phyloP scores from a whole-genome alignment of 2,888 invertebrate genomes.

The Polylopha cassiicola region DNA sequence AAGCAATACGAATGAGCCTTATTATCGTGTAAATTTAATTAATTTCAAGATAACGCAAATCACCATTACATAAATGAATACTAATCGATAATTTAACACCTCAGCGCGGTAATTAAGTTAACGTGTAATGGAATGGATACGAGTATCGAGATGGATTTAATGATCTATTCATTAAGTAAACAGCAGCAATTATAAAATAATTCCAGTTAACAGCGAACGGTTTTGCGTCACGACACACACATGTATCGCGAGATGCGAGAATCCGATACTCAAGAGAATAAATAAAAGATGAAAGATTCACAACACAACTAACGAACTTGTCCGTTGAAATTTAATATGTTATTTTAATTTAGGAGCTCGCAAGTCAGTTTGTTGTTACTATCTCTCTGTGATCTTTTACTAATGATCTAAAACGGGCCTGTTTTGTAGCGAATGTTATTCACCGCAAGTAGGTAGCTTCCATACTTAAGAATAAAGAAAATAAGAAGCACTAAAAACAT shows the following conservation, averaged over 20 bases:
- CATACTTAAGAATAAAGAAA: no score
- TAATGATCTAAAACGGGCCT: slow-evolving; percentile 11
- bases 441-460: slow-evolving; percentile 8
- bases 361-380: slow-evolving; percentile 33
- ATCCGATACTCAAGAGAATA: slow-evolving; percentile 42
- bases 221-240: slow-evolving; percentile 17
- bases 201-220: not conserved
- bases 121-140: no score
- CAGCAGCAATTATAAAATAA: slow-evolving; percentile 24
- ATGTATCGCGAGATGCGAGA: slow-evolving; percentile 29
- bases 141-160: slow-evolving; percentile 12
- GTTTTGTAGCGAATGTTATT: slow-evolving; percentile 5
- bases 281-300: slow-evolving; percentile 42
- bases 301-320: slow-evolving; percentile 28
- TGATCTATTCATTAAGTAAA: slow-evolving; percentile 20
- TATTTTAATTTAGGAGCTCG: slow-evolving; percentile 48
- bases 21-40: no score
- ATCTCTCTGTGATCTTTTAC: slow-evolving; percentile 25
- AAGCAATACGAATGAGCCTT: no score
- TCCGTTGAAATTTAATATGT: slow-evolving; percentile 49
- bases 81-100: no score
- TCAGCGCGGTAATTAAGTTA: no score
- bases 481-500: no score
- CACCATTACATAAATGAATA: no score
- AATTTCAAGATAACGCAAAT: no score